Evolutionary conservation across 2,797 vertebrate species (phyloP).

Genomic region (Typhlichthys eigenmanni): DNA sequence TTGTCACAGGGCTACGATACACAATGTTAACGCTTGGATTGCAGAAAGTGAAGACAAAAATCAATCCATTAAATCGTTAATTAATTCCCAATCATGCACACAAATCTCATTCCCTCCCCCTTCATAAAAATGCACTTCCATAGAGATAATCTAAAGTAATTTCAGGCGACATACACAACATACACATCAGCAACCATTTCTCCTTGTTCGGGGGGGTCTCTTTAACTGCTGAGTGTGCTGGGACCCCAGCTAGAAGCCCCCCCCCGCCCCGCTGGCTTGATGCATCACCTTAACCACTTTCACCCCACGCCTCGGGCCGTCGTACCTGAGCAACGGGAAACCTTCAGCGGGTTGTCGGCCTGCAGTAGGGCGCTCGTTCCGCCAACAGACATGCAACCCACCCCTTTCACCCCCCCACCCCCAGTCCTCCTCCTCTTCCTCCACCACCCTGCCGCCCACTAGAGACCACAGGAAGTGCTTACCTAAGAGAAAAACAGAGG

Average conservation of each 20-base stretch:
- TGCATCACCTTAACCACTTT: slow-evolving; percentile 71
- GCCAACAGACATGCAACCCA: slow-evolving; percentile 12
- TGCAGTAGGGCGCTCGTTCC: slow-evolving; percentile 54
- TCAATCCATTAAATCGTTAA: neutral
- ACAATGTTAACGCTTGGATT: too few species aligned
- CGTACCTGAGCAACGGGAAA: slow-evolving; percentile 58
- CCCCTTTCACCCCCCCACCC: neutral
- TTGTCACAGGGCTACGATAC: too few species aligned
- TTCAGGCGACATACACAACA: too few species aligned
- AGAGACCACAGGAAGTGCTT: slow-evolving; percentile 73
- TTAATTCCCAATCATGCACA: too few species aligned
- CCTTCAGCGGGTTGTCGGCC: slow-evolving; percentile 47
- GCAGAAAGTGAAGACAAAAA: neutral
- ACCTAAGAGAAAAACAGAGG: slow-evolving; percentile 67
- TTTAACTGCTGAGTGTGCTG: slow-evolving; percentile 61
- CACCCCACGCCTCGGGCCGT: slow-evolving; percentile 61
- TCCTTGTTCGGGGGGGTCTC: too few species aligned
- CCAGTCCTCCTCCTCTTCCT: slow-evolving; percentile 5
- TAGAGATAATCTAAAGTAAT: too few species aligned
- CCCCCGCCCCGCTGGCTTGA: slow-evolving; percentile 57
- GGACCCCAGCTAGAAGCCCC: slow-evolving; percentile 46
- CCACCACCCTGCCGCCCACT: slow-evolving; percentile 58
- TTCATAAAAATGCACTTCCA: too few species aligned
- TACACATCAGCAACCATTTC: too few species aligned
- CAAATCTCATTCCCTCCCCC: too few species aligned